Evolutionary conservation across 2,888 invertebrate species (phyloP).

Genomic region (Athalia circularis): DNA sequence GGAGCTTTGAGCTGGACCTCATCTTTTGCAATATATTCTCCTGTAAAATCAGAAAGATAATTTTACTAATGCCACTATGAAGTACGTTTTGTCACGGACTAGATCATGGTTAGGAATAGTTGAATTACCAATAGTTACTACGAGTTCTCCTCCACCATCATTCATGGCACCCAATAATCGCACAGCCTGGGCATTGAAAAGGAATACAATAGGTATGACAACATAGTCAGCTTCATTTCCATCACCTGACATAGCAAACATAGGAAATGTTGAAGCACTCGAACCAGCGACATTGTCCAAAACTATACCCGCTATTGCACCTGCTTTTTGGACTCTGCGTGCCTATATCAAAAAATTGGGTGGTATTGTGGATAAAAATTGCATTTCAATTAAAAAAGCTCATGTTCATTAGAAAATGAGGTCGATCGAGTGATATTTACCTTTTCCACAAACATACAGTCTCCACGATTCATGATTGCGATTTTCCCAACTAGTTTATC

Average conservation of each 20-base stretch:
- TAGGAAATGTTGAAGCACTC: slow-evolving; percentile 84
- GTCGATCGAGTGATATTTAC: slow-evolving; percentile 63
- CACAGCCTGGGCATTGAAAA: slow-evolving; percentile 87
- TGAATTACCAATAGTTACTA: slow-evolving; percentile 67
- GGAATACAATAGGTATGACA: slow-evolving; percentile 92
- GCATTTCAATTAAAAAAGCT: slow-evolving; percentile 11
- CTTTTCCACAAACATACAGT: slow-evolving; percentile 97
- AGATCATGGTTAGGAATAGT: slow-evolving; percentile 12
- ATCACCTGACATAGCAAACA: slow-evolving; percentile 98
- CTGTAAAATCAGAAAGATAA: slow-evolving; percentile 50
- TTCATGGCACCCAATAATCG: slow-evolving; percentile 79
- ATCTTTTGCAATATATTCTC: slow-evolving; percentile 63
- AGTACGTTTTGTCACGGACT: background rate
- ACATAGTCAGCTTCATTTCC: slow-evolving; percentile 85
- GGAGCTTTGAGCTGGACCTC: slow-evolving; percentile 69
- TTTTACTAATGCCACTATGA: background rate
- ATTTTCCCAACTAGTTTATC: slow-evolving; percentile 82
- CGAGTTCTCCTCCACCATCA: slow-evolving; percentile 58
- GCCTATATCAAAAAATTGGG: slow-evolving; percentile 76
- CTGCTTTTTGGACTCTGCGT: slow-evolving; percentile 86
- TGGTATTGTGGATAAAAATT: background rate
- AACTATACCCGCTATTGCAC: slow-evolving; percentile 90
- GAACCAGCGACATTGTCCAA: slow-evolving; percentile 88
- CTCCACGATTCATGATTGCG: slow-evolving; percentile 91
- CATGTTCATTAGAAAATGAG: background rate